phyloP scores from a whole-genome alignment of 2,888 invertebrate genomes.

The Andrena praecox region DNA sequence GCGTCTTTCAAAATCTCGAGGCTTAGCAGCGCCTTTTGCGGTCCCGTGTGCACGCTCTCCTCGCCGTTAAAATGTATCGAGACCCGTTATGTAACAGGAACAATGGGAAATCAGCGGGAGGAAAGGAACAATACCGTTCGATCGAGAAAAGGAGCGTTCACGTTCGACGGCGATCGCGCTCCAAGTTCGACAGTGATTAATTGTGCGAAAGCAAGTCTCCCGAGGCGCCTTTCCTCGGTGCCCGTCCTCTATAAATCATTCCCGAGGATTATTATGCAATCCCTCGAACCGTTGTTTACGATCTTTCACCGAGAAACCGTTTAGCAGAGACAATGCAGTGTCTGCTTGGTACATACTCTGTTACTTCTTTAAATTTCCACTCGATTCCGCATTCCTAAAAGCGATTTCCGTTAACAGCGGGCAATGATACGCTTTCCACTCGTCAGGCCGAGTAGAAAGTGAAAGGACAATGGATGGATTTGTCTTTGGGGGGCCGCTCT shows the following conservation, averaged over 20 bases:
- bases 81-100: not conserved
- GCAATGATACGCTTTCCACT: constrained; percentile 37
- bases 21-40: not conserved
- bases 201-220: constrained; percentile 10
- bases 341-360: not conserved
- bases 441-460: constrained; percentile 21
- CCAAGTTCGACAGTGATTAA: constrained; percentile 17
- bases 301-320: not conserved
- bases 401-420: not conserved
- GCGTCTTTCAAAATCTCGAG: not conserved
- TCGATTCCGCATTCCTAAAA: constrained; percentile 7
- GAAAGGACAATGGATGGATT: constrained; percentile 47
- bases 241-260: not conserved
- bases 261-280: constrained; percentile 12
- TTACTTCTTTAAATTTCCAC: not conserved
- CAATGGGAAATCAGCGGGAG: not conserved
- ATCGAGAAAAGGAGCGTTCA: not conserved
- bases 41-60: not conserved
- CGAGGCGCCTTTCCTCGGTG: constrained; percentile 5
- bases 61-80: constrained; percentile 3
- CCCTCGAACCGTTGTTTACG: constrained; percentile 3
- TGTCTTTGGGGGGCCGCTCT: constrained; percentile 13
- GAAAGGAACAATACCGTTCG: constrained; percentile 2
- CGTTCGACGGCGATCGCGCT: constrained; percentile 7
- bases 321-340: not conserved